These are phyloP conservation scores for Lineus longissimus DNA, from an alignment of 1,140 invertebrate species.

Conservation along the genomic window DNA sequence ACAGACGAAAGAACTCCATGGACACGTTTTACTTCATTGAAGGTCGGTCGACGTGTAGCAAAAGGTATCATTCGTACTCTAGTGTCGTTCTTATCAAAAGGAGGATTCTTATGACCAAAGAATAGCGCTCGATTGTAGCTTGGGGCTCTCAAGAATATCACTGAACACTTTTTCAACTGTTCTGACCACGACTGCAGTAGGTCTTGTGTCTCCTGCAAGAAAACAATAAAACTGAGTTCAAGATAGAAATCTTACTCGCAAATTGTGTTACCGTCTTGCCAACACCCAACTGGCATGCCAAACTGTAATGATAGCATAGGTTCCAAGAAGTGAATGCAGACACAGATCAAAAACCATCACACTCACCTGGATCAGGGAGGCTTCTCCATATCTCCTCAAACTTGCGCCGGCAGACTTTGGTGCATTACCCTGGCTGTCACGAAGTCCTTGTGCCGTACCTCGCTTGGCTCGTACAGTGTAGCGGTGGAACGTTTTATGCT, in stretches of 20 bases:
- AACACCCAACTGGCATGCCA: background rate
- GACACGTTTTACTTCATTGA: constrained; percentile 74
- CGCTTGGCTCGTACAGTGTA: constrained; percentile 82
- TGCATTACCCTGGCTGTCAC: constrained; percentile 63
- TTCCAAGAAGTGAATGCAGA: background rate
- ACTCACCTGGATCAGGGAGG: constrained; percentile 38
- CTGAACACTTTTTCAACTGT: constrained; percentile 65
- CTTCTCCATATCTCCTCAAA: constrained; percentile 75
- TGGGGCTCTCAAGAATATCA: constrained; percentile 77
- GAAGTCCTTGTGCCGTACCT: constrained; percentile 70
- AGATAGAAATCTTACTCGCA: background rate
- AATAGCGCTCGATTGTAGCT: constrained; percentile 68
- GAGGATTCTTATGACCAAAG: constrained; percentile 70
- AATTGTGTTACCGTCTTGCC: too few relatives aligned
- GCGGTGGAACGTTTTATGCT: constrained; percentile 82
- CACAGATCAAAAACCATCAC: too few relatives aligned
- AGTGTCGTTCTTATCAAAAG: constrained; percentile 64
- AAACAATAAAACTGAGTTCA: constrained; percentile 2
- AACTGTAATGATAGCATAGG: too few relatives aligned
- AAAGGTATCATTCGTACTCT: constrained; percentile 75
- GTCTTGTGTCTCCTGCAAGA: constrained; percentile 73
- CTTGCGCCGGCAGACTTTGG: constrained; percentile 78
- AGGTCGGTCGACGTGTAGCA: constrained; percentile 75
- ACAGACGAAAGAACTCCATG: constrained; percentile 68
- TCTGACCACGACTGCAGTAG: constrained; percentile 67